These are phyloP conservation scores for Stichodactyla mertensii DNA, from an alignment of 64 coral and sea anemone species.

Conservation along the genomic window DNA sequence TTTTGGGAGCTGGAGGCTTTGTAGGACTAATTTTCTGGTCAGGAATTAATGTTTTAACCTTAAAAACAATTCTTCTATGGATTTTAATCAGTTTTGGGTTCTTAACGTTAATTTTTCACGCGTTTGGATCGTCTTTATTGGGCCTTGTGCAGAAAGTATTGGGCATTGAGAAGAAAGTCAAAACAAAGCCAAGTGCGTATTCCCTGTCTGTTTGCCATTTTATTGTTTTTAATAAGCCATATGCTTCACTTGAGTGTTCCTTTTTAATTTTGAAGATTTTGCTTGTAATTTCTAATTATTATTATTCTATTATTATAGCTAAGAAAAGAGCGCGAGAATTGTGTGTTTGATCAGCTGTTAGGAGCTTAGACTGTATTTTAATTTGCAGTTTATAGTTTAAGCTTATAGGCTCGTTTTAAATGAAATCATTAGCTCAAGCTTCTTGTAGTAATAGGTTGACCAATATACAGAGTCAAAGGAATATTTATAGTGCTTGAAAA, in stretches of 20 bases:
- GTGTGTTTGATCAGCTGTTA: too few relatives aligned
- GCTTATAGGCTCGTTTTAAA: too few relatives aligned
- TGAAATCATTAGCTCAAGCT: too few relatives aligned
- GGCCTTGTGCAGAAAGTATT: slow-evolving; percentile 39
- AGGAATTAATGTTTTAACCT: slow-evolving; percentile 67
- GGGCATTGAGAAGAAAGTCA: background rate
- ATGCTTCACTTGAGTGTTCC: background rate
- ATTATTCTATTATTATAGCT: too few relatives aligned
- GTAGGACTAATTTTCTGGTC: slow-evolving; percentile 48
- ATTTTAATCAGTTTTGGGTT: slow-evolving; percentile 85
- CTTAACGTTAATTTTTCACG: slow-evolving; percentile 73
- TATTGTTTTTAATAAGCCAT: background rate
- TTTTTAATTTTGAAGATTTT: background rate
- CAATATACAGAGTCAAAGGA: too few relatives aligned
- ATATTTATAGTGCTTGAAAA: too few relatives aligned
- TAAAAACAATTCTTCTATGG: slow-evolving; percentile 78
- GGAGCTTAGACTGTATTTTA: too few relatives aligned
- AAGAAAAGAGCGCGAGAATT: background rate
- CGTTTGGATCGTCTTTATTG: slow-evolving; percentile 64
- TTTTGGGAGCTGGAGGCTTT: slow-evolving; percentile 46
- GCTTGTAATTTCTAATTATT: background rate
- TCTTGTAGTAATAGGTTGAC: too few relatives aligned
- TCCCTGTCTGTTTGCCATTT: background rate
- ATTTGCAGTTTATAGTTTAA: too few relatives aligned
- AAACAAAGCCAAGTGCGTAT: background rate